phyloP scores from a whole-genome alignment of 2,888 invertebrate species.

The Amiota minor region DNA sequence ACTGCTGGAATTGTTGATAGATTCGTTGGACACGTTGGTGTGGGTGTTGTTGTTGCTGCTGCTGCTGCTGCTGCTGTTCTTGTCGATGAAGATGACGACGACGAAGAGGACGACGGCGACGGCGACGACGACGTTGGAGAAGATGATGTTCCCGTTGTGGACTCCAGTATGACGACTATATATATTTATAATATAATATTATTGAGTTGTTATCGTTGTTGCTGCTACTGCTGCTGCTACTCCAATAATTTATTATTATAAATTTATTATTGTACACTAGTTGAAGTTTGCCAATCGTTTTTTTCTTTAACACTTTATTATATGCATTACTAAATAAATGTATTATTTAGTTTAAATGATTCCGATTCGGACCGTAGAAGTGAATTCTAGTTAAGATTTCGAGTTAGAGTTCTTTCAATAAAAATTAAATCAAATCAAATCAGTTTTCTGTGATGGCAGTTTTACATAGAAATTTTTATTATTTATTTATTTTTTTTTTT shows the following conservation, averaged over 20 bases:
- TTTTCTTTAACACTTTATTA: too few relatives aligned
- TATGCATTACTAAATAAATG: too few relatives aligned
- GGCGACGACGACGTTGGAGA: background rate
- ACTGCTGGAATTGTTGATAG: background rate
- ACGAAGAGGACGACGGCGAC: background rate
- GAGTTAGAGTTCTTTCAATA: too few relatives aligned
- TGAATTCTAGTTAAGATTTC: too few relatives aligned
- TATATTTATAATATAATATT: background rate
- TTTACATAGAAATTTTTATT: too few relatives aligned
- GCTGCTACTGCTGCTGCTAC: slow-evolving; percentile 17
- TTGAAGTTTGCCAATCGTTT: too few relatives aligned
- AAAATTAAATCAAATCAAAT: too few relatives aligned
- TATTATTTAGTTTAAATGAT: too few relatives aligned
- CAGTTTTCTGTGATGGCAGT: too few relatives aligned
- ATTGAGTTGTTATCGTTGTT: background rate
- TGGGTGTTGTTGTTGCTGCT: slow-evolving; percentile 18
- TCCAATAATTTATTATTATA: background rate
- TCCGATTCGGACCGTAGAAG: too few relatives aligned
- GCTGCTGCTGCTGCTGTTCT: slow-evolving; percentile 4
- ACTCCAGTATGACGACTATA: slow-evolving; percentile 11
- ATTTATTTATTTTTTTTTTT: too few relatives aligned
- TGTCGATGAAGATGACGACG: background rate
- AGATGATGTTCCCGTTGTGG: background rate
- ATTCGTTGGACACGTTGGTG: background rate
- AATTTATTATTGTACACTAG: too few relatives aligned